Evolutionary conservation across 1,140 invertebrate genomes (phyloP), one percentile per base, ranked within the genome.

Genomic region (Lucilia cuprina): DNA sequence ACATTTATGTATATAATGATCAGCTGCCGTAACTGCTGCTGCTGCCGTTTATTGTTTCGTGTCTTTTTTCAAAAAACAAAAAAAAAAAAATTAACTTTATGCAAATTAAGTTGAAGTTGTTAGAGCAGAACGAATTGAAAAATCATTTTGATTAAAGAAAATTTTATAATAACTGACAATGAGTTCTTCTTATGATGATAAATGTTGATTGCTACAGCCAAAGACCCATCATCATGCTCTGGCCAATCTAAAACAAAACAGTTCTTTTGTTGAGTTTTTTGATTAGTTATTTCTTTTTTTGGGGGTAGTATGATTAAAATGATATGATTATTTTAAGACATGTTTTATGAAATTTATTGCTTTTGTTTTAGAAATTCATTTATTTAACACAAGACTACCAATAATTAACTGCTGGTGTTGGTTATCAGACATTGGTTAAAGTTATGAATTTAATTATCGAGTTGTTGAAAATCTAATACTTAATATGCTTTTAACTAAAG

Each of bases 71-170:
- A n/a, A n/a, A n/a, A n/a, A n/a, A n/a, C n/a, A n/a, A n/a, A 49
- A 21, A 41, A n/a, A 10, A 10, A 21, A 49, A 80, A 49, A 50
- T 80, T 10, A 49, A 49, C 41, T 49, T 78, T 80, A 80, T 80
- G 77, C 77, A 80, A 80, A 80, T 80, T 19, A 49, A 80, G 41
- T 49, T 80, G 41, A 47, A 49, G 19, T 49, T 80, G 77, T 49
- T 80, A 21, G 77, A 80, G 77, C 77, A 49, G 8, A 80, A 80
- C 77, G 77, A 80, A 80, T 49, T 19, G 41, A 78, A 80, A 47
- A 21, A 80, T 25, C 47, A 50, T 80, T 80, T 41, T 41, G 77
- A 80, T 80, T 80, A 49, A 80, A 80, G 77, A 49, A 49, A 80
- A 80, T 21, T 70, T 70, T 21, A 21, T 21, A 70, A 70, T 21